Evolutionary conservation across 2,113 vertebrate genomes (phyloP).

Genomic region (Mirounga angustirostris): DNA sequence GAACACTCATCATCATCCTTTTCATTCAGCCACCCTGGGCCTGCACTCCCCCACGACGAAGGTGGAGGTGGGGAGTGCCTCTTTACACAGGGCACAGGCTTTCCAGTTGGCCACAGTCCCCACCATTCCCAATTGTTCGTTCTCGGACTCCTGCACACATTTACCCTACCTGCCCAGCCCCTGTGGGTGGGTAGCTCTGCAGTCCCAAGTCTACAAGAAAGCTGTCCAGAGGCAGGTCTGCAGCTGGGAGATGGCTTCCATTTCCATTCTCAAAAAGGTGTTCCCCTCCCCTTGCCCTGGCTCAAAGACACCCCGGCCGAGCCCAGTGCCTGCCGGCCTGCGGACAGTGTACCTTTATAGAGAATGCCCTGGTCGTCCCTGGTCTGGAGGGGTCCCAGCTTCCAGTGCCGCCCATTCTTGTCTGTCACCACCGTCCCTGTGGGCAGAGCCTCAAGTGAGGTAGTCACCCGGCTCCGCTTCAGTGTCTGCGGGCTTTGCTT

Average conservation of each 20-base stretch:
- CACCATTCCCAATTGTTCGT: slow-evolving; percentile 29
- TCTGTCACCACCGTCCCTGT: slow-evolving; percentile 75
- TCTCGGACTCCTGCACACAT: background rate
- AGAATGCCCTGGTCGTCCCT: slow-evolving; percentile 77
- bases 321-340: rapidly evolving
- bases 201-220: background rate
- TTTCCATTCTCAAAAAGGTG: background rate
- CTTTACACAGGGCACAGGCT: background rate
- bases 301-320: rapidly evolving
- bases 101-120: background rate
- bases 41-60: background rate
- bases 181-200: background rate
- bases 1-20: background rate
- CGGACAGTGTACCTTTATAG: slow-evolving; percentile 86
- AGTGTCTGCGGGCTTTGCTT: slow-evolving; percentile 39
- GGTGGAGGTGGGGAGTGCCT: background rate
- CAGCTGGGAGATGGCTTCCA: background rate
- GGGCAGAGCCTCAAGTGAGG: slow-evolving; percentile 74
- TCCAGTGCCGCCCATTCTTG: slow-evolving; percentile 78
- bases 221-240: background rate
- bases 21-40: background rate
- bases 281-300: background rate
- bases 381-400: slow-evolving; percentile 75
- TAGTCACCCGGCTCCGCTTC: slow-evolving; percentile 61
- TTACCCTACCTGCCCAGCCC: background rate